Evolutionary conservation across 2,888 invertebrate genomes (phyloP).

Genomic region (Fissipunctia ypsillon): DNA sequence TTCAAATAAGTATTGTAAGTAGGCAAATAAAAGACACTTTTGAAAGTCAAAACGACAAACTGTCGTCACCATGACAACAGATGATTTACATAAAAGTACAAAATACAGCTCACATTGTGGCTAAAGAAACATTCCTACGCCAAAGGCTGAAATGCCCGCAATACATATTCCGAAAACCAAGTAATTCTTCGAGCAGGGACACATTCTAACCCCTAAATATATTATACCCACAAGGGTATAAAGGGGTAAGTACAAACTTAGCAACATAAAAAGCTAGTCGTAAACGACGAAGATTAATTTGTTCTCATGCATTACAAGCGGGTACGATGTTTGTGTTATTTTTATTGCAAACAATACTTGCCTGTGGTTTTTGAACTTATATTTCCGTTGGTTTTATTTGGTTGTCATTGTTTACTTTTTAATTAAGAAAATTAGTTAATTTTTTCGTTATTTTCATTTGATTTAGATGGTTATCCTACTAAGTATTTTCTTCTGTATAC

Average conservation of each 20-base stretch:
- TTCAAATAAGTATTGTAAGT: no score
- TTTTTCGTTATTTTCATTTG: no score
- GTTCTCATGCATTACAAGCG: conserved; percentile 38
- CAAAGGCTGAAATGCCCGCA: conserved; percentile 18
- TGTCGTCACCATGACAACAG: not conserved
- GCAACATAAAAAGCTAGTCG: conserved; percentile 44
- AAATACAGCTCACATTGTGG: conserved; percentile 20
- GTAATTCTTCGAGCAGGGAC: conserved; percentile 33
- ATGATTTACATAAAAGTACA: conserved; percentile 10
- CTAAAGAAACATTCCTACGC: conserved; percentile 35
- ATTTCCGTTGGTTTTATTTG: not conserved
- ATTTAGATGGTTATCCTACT: no score
- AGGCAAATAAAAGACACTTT: no score
- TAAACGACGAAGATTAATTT: conserved; percentile 60
- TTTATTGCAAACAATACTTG: conserved; percentile 50
- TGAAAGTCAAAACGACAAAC: no score
- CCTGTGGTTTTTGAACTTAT: conserved; percentile 2
- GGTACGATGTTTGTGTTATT: conserved; percentile 41
- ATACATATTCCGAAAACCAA: conserved; percentile 39
- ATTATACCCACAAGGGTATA: no score
- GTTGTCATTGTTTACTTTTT: not conserved
- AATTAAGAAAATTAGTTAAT: not conserved
- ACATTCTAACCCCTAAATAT: conserved; percentile 51
- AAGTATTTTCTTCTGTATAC: no score
- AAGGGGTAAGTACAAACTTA: no score